Conservation (phyloP, 2,113 vertebrate species). For the Mesocricetus auratus region DNA sequence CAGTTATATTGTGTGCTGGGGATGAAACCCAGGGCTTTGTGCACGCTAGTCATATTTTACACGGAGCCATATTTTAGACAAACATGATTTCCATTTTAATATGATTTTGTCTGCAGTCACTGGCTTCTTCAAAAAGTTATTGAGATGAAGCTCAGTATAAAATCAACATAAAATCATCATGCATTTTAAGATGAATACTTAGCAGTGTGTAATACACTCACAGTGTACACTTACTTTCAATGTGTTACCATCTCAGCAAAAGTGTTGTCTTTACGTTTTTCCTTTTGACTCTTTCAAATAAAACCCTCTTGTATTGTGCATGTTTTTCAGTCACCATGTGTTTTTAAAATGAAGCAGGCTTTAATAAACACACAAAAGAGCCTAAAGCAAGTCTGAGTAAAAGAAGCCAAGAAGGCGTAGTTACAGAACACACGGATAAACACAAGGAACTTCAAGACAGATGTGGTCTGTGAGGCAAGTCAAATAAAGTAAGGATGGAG, state of each 20-base stretch:
- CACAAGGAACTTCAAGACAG: background rate
- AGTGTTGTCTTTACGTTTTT: background rate
- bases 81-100: background rate
- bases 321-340: background rate
- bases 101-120: background rate
- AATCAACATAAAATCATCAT: background rate
- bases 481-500: background rate
- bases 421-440: background rate
- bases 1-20: background rate
- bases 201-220: background rate
- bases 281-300: conserved; percentile 26
- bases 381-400: background rate
- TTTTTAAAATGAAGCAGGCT: background rate
- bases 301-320: background rate
- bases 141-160: background rate
- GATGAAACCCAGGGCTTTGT: background rate
- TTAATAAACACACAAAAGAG: conserved; percentile 8
- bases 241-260: background rate
- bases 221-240: background rate
- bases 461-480: background rate
- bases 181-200: background rate
- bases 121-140: background rate
- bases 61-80: background rate
- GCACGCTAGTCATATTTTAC: background rate
- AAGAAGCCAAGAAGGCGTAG: background rate